Conservation (phyloP, 2,797 vertebrate genomes). For the Gadopsis marmoratus region DNA sequence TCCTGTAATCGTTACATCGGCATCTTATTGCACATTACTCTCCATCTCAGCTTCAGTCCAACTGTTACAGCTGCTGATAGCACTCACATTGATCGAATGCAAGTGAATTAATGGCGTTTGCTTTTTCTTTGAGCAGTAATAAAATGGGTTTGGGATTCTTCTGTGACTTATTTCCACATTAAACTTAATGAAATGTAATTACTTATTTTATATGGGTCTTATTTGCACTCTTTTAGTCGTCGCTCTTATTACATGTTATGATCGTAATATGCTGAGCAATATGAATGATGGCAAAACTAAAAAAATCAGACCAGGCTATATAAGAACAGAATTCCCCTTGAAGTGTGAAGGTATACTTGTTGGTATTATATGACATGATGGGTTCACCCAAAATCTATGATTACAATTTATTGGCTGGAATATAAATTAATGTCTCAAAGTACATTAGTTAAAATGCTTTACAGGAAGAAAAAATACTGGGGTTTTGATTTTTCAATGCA, state of each 20-base stretch:
- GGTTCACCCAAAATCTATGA: not conserved
- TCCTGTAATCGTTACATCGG: constrained; percentile 10
- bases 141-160: not conserved
- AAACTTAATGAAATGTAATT: not conserved
- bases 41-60: constrained; percentile 15
- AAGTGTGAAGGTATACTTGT: not conserved
- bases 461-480: not conserved
- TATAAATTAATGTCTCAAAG: not conserved
- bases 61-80: constrained; percentile 11
- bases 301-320: not conserved
- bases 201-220: not conserved
- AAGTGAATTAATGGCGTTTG: constrained; percentile 10
- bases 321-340: not conserved
- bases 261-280: not conserved
- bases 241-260: not conserved
- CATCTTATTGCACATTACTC: not conserved
- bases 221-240: not conserved
- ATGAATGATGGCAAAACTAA: not conserved
- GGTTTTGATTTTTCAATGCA: not conserved
- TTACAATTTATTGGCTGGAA: no score
- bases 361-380: not conserved
- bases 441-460: not conserved
- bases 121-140: not conserved
- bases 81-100: constrained; percentile 8
- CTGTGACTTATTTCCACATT: not conserved